phyloP scores from a whole-genome alignment of 2,888 invertebrate species.

The Tetragonisca angustula region DNA sequence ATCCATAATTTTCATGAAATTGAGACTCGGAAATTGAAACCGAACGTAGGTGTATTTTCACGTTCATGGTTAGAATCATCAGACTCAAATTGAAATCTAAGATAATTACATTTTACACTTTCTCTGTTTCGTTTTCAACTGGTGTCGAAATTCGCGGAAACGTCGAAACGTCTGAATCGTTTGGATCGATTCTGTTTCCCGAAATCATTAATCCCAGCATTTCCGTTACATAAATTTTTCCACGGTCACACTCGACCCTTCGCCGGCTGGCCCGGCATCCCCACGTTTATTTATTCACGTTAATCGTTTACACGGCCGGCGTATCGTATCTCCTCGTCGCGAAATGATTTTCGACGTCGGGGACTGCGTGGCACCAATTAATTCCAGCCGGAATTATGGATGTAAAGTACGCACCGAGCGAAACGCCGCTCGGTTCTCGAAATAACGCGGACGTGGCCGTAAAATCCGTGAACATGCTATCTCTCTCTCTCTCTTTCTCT shows the following conservation, averaged over 20 bases:
- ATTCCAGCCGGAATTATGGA: constrained; percentile 63
- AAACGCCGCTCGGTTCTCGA: constrained; percentile 43
- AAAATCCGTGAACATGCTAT: constrained; percentile 31
- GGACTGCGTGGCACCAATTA: constrained; percentile 54
- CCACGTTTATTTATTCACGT: constrained; percentile 45
- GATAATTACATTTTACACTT: too few species aligned
- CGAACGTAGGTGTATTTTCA: too few species aligned
- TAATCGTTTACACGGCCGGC: constrained; percentile 48
- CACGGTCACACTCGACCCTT: background rate
- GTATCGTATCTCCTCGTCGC: constrained; percentile 44
- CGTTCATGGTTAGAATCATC: too few species aligned
- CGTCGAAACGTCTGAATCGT: background rate
- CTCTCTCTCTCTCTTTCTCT: background rate
- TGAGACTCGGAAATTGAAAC: too few species aligned
- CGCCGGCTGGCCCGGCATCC: background rate
- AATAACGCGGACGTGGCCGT: constrained; percentile 42
- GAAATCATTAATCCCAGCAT: constrained; percentile 37
- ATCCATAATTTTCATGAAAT: too few species aligned
- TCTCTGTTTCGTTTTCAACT: background rate
- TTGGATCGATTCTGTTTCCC: constrained; percentile 4
- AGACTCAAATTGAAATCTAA: too few species aligned
- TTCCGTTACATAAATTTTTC: constrained; percentile 41
- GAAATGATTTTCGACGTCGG: constrained; percentile 64
- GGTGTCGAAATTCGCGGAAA: background rate
- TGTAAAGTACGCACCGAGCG: constrained; percentile 56